A percentile compares a stretch with the other conserved stretches of the same genome.
Conservation (phyloP, 1,140 invertebrate species). For the Drosophila nigromelanica region DNA sequence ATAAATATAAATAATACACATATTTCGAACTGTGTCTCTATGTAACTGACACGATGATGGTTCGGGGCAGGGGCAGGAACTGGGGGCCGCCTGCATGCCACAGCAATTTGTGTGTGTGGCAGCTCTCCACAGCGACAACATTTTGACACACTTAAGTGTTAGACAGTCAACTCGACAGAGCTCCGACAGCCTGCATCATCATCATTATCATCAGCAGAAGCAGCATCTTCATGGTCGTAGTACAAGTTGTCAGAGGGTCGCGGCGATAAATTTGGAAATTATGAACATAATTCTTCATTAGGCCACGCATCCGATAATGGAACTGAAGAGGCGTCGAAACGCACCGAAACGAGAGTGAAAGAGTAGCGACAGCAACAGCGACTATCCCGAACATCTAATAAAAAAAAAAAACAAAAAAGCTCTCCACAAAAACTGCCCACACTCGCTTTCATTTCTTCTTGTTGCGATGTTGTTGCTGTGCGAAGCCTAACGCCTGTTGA, state of each 20-base stretch:
- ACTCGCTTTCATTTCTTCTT: constrained; percentile 43
- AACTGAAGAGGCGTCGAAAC: constrained; percentile 48
- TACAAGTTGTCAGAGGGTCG: constrained; percentile 54
- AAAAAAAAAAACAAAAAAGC: not conserved
- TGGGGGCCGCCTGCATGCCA: constrained; percentile 58
- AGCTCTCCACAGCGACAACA: constrained; percentile 55
- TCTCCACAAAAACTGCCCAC: constrained; percentile 42
- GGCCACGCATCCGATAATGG: constrained; percentile 68
- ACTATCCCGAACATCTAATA: constrained; percentile 1
- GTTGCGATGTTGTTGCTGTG: constrained; percentile 4
- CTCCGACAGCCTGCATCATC: constrained; percentile 42
- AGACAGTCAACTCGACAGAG: constrained; percentile 48
- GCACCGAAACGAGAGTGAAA: constrained; percentile 40
- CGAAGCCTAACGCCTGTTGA: constrained; percentile 59
- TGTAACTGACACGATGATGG: constrained; percentile 70
- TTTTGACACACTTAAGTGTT: constrained; percentile 81
- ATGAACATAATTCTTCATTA: constrained; percentile 83
- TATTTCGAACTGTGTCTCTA: constrained; percentile 58
- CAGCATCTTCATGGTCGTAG: constrained; percentile 24
- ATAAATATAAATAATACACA: constrained; percentile 62
- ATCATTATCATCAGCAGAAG: constrained; percentile 15
- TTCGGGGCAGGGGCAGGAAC: constrained; percentile 9
- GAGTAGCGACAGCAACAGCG: not conserved
- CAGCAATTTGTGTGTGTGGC: constrained; percentile 59
- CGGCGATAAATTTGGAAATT: constrained; percentile 77